Evolutionary conservation across 2,797 vertebrate species (phyloP), one percentile per base, ranked within the genome.

Genomic region (Tiaroga cobitis): DNA sequence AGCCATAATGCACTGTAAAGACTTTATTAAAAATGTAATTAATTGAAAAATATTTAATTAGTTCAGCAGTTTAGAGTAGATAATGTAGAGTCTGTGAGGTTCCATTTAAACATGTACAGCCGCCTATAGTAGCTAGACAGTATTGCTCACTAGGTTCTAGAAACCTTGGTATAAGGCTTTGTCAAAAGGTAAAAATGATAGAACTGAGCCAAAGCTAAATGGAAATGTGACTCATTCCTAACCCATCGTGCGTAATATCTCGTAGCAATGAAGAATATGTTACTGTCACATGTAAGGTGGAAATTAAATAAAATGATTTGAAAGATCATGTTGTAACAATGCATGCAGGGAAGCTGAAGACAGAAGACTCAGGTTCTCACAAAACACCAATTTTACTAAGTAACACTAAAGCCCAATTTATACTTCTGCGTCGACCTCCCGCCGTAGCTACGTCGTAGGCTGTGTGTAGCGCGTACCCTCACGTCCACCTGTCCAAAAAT

Each of bases 211-310:
- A 39, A n/a, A 59, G 34, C 7, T 56, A 77, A 59, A 59, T 39
- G 32, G 3, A 59, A 37, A 4, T 51, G 43, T 51, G 21, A 9
- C 8, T 59, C 2, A 34, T 41, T 51, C 26, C 4, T 63, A 41
- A 78, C 15, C 19, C n/a, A 63, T 10, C 61, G 34, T 43, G 43
- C 4, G 3, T 49, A 29, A 29, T 78, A 78, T 39, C 8, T 83
- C 26, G 39, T 10, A 29, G 39, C 54, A 61, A 46, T 63, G 54
- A 61, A n/a, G 43, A 83, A 65, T 41, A 51, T n/a, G 41, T n/a
- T 43, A 82, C 70, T 19, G 9, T 49, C 32, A 74, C 16, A 67
- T 51, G 70, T 34, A 80, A 67, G 78, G n/a, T 61, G 37, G 11
- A 59, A 29, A 49, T 65, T 21, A 24, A 49, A 63, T 49, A 26